Evolutionary conservation across 2,888 invertebrate species (phyloP), one percentile per base, ranked within the genome.

Genomic region (Synanthedon formicaeformis): DNA sequence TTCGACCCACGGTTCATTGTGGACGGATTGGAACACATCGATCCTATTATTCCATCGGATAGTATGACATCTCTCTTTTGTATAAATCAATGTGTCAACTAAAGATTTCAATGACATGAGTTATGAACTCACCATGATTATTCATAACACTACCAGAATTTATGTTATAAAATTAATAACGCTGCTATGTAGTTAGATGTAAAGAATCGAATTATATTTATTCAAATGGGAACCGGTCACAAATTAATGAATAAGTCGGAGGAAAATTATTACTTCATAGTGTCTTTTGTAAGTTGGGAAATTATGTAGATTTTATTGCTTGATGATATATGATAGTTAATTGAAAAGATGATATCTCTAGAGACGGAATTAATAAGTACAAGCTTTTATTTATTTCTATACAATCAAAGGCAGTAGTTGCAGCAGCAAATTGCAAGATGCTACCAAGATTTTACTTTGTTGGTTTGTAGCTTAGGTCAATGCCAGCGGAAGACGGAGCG

Each of bases 1-100:
- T 51, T 56, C 78, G 74, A 71, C 75, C 75, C 73, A 75, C 81
- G 67, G 75, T 75, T 80, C 78, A 77, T 79, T 80, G 82, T 79
- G 75, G 71, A 65, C 66, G 61, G 69, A 75, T 69, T 73, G 72
- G 63, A 67, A 34, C 72, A 60, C 63, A 69, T 76, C 71, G 70
- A 75, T 73, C 67, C 73, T 68, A 78, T 78, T 78, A 72, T 74
- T 69, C 64, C 60, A 61, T 62, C 61, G 50, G 58, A 60, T 60
- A 61, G 62, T 60, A 60, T 56, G 23, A 61, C 64, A 66, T 64
- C 66, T 67, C 62, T 60, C 64, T 64, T 18, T 58, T 12, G 58
- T 64, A 71, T 75, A 67, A 66, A 73, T 74, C 72, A 67, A 66
- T 64, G 60, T 64, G 63, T 50, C 54, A 50, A 52, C 49, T 62